A percentile compares a stretch with the other conserved stretches of the same genome.
Conservation (phyloP, 2,797 vertebrate species). For the Tadarida brasiliensis region DNA sequence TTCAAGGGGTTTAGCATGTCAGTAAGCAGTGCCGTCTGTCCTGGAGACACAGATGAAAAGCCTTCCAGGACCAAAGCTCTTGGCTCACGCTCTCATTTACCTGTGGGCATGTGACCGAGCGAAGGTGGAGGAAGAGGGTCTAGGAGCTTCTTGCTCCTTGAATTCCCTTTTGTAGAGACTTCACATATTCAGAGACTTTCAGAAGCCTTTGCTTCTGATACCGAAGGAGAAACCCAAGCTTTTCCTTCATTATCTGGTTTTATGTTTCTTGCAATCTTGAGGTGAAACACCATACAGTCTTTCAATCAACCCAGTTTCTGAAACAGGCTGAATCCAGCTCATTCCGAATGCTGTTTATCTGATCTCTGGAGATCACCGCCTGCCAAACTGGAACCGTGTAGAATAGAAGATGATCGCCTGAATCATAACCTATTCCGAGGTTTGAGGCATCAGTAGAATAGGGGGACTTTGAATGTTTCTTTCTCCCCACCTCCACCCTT, state of each 20-base stretch:
- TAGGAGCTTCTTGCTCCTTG: background rate
- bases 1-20: background rate
- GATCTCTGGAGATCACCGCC: background rate
- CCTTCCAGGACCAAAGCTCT: background rate
- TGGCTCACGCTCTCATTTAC: background rate
- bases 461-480: background rate
- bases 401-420: background rate
- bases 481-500: background rate
- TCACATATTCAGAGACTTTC: background rate
- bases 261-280: background rate
- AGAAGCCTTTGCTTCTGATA: background rate
- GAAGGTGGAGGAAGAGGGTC: background rate
- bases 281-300: background rate
- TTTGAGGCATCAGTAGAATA: background rate
- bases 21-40: background rate
- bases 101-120: background rate
- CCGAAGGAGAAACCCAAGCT: background rate
- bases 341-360: background rate
- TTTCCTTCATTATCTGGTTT: background rate
- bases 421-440: background rate
- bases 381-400: conserved; percentile 10
- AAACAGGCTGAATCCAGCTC: background rate
- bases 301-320: background rate
- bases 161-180: background rate
- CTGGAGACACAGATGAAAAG: background rate